Base-by-base conservation (phyloP, 2,113 vertebrate genomes). In the Marcusenius ussheri region DNA sequence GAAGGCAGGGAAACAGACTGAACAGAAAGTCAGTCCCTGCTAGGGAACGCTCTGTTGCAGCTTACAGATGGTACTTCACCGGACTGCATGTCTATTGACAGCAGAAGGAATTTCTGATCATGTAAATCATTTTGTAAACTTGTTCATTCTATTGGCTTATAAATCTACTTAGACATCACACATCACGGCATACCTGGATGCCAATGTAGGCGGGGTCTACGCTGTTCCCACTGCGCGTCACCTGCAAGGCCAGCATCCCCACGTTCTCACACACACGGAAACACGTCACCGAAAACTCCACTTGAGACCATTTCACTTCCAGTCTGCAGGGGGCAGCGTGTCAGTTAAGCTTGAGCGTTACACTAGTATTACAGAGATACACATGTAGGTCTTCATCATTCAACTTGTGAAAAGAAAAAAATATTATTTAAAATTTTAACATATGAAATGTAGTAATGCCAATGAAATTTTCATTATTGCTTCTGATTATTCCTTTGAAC, bases 181-280 rank as follows among this genome's bases (percentile, higher is more conserved):
- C 21, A 88, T 45, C 39, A 83, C 9, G 56, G 2, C 46, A 62
- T 91, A 93, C 95, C 95, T 95, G 95, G 90, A 96, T 93, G 10
- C 91, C 92, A 31, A 95, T 51, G 86, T 96, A 95, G 0, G 96
- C 94, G 0, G 95, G 95, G 47, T 97, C 96, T 1, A 35, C 3
- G 21, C 93, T 96, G 89, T 90, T 90, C 5, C 95, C 95, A 19
- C 58, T 93, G 83, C 96, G 95, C 42, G 92, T 86, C 91, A 97
- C 90, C 88, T 93, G 96, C 91, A 97, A 92, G 58, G 94, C 93
- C n/a, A 97, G 94, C 1, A 24, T 94, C 17, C 94, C 94, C 3
- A 93, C 50, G 0, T 93, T 96, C 94, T 97, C 96, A 92, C 90
- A 93, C 45, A 94, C 93, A 31, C 13, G 58, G 90, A 93, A 95